A percentile compares a stretch with the other conserved stretches of the same genome.
Conservation (phyloP, 2,888 invertebrate species). For the Alloscopus bannaensis region DNA sequence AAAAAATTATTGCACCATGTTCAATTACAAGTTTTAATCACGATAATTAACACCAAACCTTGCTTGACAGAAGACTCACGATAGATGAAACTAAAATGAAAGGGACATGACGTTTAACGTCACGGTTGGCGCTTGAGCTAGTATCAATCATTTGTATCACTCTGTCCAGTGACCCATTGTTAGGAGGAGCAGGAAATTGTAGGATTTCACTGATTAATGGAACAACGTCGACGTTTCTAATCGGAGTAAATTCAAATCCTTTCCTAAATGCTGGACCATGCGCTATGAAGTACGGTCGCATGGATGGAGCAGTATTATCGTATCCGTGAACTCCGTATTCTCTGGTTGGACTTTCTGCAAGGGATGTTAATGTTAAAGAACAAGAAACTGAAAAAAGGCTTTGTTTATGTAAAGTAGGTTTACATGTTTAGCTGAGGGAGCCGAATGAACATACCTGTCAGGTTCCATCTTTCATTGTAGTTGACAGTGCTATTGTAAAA, state of each 20-base stretch:
- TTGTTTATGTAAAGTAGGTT: too few species aligned
- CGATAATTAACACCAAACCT: too few species aligned
- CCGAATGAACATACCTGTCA: conserved; percentile 77
- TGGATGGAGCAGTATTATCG: conserved; percentile 79
- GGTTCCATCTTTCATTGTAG: conserved; percentile 76
- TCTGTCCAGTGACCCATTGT: conserved; percentile 77
- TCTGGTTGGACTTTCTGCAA: conserved; percentile 77
- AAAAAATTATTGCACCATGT: too few species aligned
- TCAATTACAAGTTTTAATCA: too few species aligned
- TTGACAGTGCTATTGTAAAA: conserved; percentile 74
- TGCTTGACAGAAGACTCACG: too few species aligned
- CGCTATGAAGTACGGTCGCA: conserved; percentile 85
- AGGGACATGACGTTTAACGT: too few species aligned
- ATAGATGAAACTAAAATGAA: too few species aligned
- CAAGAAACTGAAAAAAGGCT: too few species aligned
- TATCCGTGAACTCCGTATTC: conserved; percentile 83
- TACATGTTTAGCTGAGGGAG: too few species aligned
- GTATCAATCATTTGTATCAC: conserved; percentile 73
- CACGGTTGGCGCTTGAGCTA: too few species aligned
- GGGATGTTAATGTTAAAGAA: not conserved
- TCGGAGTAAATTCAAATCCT: conserved; percentile 75
- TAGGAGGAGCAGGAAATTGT: conserved; percentile 77
- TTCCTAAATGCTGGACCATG: conserved; percentile 81
- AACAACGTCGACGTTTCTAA: conserved; percentile 82
- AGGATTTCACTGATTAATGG: conserved; percentile 81